Evolutionary conservation across 2,113 vertebrate species (phyloP).

Genomic region (Dascyllus trimaculatus): DNA sequence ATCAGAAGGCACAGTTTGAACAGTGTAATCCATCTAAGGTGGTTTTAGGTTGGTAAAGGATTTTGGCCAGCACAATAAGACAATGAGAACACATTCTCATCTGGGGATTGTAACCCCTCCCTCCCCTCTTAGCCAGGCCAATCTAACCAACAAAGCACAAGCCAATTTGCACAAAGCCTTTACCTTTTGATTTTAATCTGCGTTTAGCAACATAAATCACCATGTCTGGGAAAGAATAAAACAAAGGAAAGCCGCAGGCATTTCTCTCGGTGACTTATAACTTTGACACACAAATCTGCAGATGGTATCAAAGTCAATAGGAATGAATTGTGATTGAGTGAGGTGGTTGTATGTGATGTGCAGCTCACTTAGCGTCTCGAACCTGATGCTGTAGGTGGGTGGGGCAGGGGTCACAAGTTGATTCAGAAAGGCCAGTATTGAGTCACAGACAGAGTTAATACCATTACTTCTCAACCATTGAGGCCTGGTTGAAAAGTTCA

Average conservation of each 20-base stretch:
- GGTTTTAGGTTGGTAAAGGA: slow-evolving; percentile 53
- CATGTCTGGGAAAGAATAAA: slow-evolving; percentile 65
- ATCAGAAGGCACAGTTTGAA: slow-evolving; percentile 77
- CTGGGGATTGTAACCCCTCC: slow-evolving; percentile 52
- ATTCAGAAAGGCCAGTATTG: slow-evolving; percentile 60
- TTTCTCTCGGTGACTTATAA: slow-evolving; percentile 48
- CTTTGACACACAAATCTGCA: slow-evolving; percentile 37
- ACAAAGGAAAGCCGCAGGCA: slow-evolving; percentile 52
- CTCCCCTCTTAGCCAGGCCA: slow-evolving; percentile 46
- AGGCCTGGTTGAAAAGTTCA: slow-evolving; percentile 55
- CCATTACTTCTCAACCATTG: slow-evolving; percentile 58
- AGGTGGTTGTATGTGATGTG: slow-evolving; percentile 1
- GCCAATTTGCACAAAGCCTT: slow-evolving; percentile 69
- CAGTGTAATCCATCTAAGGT: slow-evolving; percentile 72
- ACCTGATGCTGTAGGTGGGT: slow-evolving; percentile 33
- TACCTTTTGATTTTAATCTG: slow-evolving; percentile 73
- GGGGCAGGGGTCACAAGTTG: slow-evolving; percentile 67
- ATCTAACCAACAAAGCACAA: slow-evolving; percentile 62
- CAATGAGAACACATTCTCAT: slow-evolving; percentile 63
- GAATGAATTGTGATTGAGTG: slow-evolving; percentile 54
- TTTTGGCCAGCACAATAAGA: slow-evolving; percentile 50
- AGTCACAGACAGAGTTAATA: slow-evolving; percentile 72
- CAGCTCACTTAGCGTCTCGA: slow-evolving; percentile 1
- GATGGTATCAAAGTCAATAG: slow-evolving; percentile 41
- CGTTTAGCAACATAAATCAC: slow-evolving; percentile 57